Base-by-base conservation (phyloP, 1,140 invertebrate genomes). In the Conus ventricosus region DNA sequence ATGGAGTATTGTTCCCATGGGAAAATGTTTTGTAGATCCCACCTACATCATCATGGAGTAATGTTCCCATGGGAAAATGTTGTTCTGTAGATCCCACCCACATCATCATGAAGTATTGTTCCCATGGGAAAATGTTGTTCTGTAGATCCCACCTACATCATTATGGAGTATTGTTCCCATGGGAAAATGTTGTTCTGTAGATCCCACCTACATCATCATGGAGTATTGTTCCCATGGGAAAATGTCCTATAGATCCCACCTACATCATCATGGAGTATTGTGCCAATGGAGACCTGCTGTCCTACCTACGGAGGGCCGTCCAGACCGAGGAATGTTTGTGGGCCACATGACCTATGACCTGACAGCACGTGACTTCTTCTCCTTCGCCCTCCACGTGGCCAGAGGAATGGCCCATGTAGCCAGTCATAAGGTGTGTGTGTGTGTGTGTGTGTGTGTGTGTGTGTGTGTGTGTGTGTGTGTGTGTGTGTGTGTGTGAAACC, bases 241-340 rank as follows among this genome's bases (percentile, higher is more conserved):
- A 63, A 13, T 75, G 8, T 23, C 7, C 71, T 78, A 0, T 85
- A 93, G 93, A 93, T 82, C 93, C 93, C 0, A 67, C 91, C n/a
- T 89, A 92, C 5, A 92, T 94, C 60, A 91, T 94, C 17, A 88
- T 94, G 91, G 93, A 94, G 90, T 93, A 92, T 84, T 91, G 92
- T 13, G 85, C 90, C 17, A 85, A 91, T n/a, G 93, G 93, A 11
- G 92, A 93, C 88, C 88, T 94, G 23, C 89, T 92, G 75, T 75
- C 78, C n/a, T 91, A 91, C 75, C 86, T 94, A n/a, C 81, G 91
- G 67, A 91, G 93, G 60, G 27, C 53, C 51, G 51, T 27, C 27
- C 81, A 20, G 55, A 63, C 13, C 63, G 84, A 20, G 76, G 85
- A 51, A 51, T 55, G 10, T 54, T 23, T 11, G 84, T 71, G 4